Base-by-base conservation (phyloP, 1,140 invertebrate genomes). In the Venturia canescens region DNA sequence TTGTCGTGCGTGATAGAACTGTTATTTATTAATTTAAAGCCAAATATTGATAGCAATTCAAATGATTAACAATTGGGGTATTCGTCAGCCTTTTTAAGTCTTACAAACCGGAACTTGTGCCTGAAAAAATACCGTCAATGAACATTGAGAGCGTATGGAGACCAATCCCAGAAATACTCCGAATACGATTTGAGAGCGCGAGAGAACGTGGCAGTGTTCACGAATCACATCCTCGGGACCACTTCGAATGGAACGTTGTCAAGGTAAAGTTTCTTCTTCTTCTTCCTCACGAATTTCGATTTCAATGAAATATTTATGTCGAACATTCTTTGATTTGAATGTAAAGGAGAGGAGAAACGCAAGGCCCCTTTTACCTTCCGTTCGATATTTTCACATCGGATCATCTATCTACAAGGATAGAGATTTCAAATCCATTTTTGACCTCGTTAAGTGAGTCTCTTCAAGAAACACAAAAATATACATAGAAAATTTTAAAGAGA, bases 51-150 rank as follows among this genome's bases (percentile, higher is more conserved):
- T 13, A 44, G 13, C 5, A 11, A 5, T 1, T 44, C 11, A 44
- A 44, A 78, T 63, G 18, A n/a, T n/a, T 57, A 57, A 57, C 23
- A 13, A 9, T 63, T 23, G 60, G 13, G 9, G 27, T 11, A 44
- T 31, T 53, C 31, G 44, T 70, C 50, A 91, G 90, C 27, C 82
- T 92, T 60, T 92, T 89, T 74, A 92, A 92, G 79, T 91, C 90
- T 0, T 92, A 91, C 50, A 92, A 91, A 82, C 91, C 92, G 27
- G 91, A 92, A 82, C 85, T 89, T 67, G 92, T 92, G 0, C 91
- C 91, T 23, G 91, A 92, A 78, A 89, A 86, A 79, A 87, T 92
- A 67, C 50, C 83, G 23, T 83, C 90, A 9, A 83, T 90, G 38
- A 92, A 91, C 79, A 83, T 90, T 78, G 89, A 91, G 83, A 89